Evolutionary conservation across 2,797 vertebrate species (phyloP), one percentile per base, ranked within the genome.

Genomic region (Miichthys miiuy): DNA sequence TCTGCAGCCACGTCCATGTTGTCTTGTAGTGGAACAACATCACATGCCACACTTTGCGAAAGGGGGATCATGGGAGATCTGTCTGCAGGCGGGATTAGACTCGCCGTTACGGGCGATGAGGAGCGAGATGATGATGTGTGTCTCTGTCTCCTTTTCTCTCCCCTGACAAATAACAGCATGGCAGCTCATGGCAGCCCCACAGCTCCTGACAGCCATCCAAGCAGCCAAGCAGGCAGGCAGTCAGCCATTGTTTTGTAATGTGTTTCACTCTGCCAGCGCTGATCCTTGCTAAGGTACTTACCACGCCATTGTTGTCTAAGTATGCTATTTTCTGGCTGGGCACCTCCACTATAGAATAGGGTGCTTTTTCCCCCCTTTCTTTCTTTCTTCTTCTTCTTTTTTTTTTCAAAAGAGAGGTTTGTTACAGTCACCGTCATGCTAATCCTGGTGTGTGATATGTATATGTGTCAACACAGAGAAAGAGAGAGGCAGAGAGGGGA

Each of bases 311-410:
- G 93, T 94, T 92, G 93, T 93, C 90, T 93, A 94, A 95, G 93
- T 94, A 93, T 92, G 93, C 92, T 93, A 94, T 94, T 95, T 94
- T 93, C 91, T 93, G 93, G 91, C 91, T 94, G 91, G 92, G 93
- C 92, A 93, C 91, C 92, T 93, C 89, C 89, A 89, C 88, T 89
- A 93, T 92, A 91, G 91, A 93, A 93, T 89, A 81, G 84, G 89
- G 68, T 50, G 74, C 61, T 75, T 80, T 69, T 62, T 14, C 58
- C 70, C 67, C 60, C 60, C 41, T 34, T 64, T 64, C 30, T 64
- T 83, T 74, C 16, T 52, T 81, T 74, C 14, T 66, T n/a, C 68
- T 52, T 56, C 42, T 50, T 64, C 30, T 60, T 85, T 77, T 79
- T 86, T 72, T 72, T 79, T 84, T 54, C 46, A 83, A 90, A 92